Evolutionary conservation across 2,888 invertebrate species (phyloP), one percentile per base, ranked within the genome.

Genomic region (Lysandra bellargus): DNA sequence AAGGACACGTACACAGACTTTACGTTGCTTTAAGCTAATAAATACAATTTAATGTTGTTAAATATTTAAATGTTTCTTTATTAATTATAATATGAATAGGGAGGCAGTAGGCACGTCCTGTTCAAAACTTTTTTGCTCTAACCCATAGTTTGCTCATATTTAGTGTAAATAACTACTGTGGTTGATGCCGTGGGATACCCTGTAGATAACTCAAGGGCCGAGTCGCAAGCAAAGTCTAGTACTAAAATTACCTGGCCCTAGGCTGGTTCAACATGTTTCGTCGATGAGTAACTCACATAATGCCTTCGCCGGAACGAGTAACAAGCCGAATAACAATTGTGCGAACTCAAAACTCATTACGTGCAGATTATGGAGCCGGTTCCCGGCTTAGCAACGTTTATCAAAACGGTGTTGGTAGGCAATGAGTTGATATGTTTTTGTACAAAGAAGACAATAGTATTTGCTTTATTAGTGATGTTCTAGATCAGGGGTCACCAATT

Each of bases 311-410:
- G 57, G 57, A 53, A 53, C 53, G 14, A 57, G 76, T 33, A 17
- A 76, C 14, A 33, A 49, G 17, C n/a, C 57, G 76, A 76, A 49
- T 44, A 49, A 76, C 57, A 76, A 76, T 76, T 76, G 76, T 76
- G 76, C 30, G 76, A 76, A 76, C 76, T 76, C 17, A 53, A 76
- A 33, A 76, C 49, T 76, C 33, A 33, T 76, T 76, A 76, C 76
- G 76, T 33, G 49, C 23, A 75, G 49, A 33, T 57, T 76, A 76
- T 57, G 75, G 53, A 57, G 57, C 76, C 57, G 76, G 53, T 76
- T 76, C 53, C 14, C 30, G 64, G 64, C 64, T 64, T 7, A 64
- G 7, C 57, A 30, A 44, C 61, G 44, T 61, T 78, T 78, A 78
- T 69, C 49, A 30, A 69, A 69, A 64, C 64, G 60, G 1, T 74